Conservation (phyloP, 1,140 invertebrate species). For the Oncopeltus fasciatus region DNA sequence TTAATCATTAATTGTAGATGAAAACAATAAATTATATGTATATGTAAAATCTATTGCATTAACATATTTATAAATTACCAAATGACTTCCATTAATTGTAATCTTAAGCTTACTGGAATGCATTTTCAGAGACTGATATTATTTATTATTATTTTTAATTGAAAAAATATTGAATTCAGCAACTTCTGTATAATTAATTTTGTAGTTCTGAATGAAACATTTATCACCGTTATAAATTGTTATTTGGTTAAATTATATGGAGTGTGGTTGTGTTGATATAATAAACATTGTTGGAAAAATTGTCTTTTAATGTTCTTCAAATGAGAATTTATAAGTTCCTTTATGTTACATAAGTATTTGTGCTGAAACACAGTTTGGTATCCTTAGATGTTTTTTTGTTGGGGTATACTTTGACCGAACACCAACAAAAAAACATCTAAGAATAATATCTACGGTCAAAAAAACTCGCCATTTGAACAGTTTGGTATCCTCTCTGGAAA, state of each 20-base stretch:
- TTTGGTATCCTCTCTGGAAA: too few relatives aligned
- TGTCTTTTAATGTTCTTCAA: not conserved
- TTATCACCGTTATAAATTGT: not conserved
- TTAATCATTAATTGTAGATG: not conserved
- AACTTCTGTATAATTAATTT: constrained; percentile 1
- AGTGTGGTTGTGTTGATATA: constrained; percentile 18
- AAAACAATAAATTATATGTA: not conserved
- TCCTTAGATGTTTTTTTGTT: too few relatives aligned
- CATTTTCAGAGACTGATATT: constrained; percentile 11
- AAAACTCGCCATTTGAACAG: too few relatives aligned
- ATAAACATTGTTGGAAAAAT: constrained; percentile 15
- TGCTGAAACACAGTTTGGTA: too few relatives aligned
- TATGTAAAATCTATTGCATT: too few relatives aligned
- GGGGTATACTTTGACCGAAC: too few relatives aligned
- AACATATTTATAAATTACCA: not conserved
- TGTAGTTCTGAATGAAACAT: not conserved
- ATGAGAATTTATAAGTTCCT: too few relatives aligned
- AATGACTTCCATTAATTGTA: not conserved
- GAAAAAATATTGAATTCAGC: not conserved
- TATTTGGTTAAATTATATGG: constrained; percentile 3
- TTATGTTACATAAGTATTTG: too few relatives aligned
- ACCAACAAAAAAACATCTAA: too few relatives aligned
- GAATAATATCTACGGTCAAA: too few relatives aligned
- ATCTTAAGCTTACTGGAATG: constrained; percentile 1
- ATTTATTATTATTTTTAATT: constrained; percentile 9